A percentile compares a stretch with the other conserved stretches of the same genome.
These are phyloP conservation scores for Sinella curviseta DNA, from an alignment of 1,140 invertebrate species.

Conservation along the genomic window DNA sequence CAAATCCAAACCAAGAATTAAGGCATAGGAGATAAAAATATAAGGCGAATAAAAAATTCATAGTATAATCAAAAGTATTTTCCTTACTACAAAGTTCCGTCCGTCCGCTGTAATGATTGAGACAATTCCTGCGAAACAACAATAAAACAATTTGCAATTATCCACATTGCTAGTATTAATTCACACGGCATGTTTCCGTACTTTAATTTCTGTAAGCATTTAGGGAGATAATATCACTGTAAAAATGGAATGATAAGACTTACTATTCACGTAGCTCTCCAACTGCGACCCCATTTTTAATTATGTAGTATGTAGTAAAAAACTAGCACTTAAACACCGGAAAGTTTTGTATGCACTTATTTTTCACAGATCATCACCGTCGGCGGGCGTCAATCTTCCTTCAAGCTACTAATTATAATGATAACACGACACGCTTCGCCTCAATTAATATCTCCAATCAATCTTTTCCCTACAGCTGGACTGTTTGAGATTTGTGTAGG, in stretches of 20 bases:
- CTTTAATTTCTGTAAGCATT: neutral
- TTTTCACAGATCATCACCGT: neutral
- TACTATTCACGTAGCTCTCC: slow-evolving; percentile 43
- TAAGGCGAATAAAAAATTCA: too few relatives aligned
- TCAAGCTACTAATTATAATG: too few relatives aligned
- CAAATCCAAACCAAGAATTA: slow-evolving; percentile 39
- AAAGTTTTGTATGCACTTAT: neutral
- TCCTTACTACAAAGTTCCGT: slow-evolving; percentile 86
- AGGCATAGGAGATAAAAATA: too few relatives aligned
- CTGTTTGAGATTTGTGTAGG: too few relatives aligned
- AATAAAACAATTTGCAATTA: slow-evolving; percentile 32
- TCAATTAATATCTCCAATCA: too few relatives aligned
- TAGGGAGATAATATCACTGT: neutral
- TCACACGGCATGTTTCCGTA: too few relatives aligned
- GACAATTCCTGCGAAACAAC: slow-evolving; percentile 71
- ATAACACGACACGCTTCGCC: too few relatives aligned
- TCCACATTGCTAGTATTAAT: too few relatives aligned
- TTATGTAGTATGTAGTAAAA: too few relatives aligned
- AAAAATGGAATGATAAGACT: slow-evolving; percentile 14
- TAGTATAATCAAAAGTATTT: slow-evolving; percentile 24
- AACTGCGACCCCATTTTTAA: neutral
- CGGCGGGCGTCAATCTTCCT: too few relatives aligned
- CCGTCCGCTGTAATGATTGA: slow-evolving; percentile 93
- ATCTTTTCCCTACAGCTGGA: too few relatives aligned
- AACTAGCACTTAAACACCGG: neutral